These are phyloP conservation scores for Calonectris borealis DNA, from an alignment of 2,113 vertebrate genomes.

Conservation along the genomic window DNA sequence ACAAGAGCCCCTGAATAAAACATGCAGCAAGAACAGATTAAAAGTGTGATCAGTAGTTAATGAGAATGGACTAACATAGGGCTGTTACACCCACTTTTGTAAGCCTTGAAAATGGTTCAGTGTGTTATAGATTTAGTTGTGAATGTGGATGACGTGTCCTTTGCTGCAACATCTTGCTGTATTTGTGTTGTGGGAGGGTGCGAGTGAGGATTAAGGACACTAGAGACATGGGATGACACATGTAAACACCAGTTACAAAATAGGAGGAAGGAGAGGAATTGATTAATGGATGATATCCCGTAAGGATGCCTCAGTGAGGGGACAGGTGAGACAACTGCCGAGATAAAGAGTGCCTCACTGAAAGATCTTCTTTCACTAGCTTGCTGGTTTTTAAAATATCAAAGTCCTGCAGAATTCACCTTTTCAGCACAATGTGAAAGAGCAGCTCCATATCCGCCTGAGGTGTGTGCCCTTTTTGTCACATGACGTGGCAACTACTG, in stretches of 20 bases:
- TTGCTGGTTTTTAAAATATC: background rate
- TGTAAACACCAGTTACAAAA: background rate
- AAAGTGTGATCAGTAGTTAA: slow-evolving; percentile 23
- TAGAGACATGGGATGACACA: background rate
- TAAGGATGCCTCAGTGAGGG: background rate
- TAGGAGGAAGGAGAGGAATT: background rate
- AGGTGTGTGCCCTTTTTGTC: background rate
- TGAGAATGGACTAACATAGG: slow-evolving; percentile 5
- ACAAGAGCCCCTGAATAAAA: slow-evolving; percentile 28
- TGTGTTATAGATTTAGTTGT: slow-evolving; percentile 30
- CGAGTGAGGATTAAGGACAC: slow-evolving; percentile 24
- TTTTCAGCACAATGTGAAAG: background rate
- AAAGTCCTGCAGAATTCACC: background rate
- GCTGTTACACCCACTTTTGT: background rate
- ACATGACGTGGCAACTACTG: background rate
- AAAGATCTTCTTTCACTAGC: background rate
- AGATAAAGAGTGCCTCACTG: background rate
- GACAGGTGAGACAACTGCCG: background rate
- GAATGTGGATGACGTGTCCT: slow-evolving; percentile 4
- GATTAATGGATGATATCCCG: background rate
- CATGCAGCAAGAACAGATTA: background rate
- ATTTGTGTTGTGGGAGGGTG: background rate
- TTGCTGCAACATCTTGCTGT: background rate
- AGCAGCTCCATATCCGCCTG: background rate
- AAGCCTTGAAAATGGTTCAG: slow-evolving; percentile 28